Evolutionary conservation across 2,797 vertebrate species (phyloP).

Genomic region (Scomberomorus guttatus): DNA sequence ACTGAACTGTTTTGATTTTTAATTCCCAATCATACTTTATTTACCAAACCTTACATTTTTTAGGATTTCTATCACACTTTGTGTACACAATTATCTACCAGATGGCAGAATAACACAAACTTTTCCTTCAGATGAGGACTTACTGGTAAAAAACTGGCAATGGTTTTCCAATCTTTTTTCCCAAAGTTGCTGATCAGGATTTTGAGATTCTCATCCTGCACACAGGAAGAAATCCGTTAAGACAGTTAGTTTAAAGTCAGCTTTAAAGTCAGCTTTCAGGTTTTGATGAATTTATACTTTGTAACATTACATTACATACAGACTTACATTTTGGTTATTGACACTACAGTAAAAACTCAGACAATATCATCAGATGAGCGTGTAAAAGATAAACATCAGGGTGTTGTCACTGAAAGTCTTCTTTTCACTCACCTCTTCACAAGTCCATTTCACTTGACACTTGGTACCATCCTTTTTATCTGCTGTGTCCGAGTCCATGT

Average conservation of each 20-base stretch:
- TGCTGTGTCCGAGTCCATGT: slow-evolving; percentile 84
- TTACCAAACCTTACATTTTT: background rate
- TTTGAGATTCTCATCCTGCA: slow-evolving; percentile 92
- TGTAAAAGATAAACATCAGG: background rate
- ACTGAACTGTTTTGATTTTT: background rate
- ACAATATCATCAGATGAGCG: background rate
- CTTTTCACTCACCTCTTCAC: slow-evolving; percentile 88
- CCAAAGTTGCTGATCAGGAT: slow-evolving; percentile 90
- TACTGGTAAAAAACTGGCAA: slow-evolving; percentile 93
- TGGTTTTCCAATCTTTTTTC: slow-evolving; percentile 91
- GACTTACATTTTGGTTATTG: background rate
- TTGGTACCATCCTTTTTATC: slow-evolving; percentile 84
- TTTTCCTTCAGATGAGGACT: slow-evolving; percentile 69
- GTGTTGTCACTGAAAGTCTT: background rate
- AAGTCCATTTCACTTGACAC: slow-evolving; percentile 89
- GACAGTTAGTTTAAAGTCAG: background rate
- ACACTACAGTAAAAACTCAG: background rate
- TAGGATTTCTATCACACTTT: background rate
- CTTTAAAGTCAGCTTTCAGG: background rate
- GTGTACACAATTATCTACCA: background rate
- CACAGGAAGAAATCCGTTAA: slow-evolving; percentile 21
- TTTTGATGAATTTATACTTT: background rate
- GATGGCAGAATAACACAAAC: background rate
- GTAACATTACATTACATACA: background rate
- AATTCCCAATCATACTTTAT: too few species aligned